These are phyloP conservation scores for Labia minor DNA, from an alignment of 2,888 invertebrate species.

Conservation along the genomic window DNA sequence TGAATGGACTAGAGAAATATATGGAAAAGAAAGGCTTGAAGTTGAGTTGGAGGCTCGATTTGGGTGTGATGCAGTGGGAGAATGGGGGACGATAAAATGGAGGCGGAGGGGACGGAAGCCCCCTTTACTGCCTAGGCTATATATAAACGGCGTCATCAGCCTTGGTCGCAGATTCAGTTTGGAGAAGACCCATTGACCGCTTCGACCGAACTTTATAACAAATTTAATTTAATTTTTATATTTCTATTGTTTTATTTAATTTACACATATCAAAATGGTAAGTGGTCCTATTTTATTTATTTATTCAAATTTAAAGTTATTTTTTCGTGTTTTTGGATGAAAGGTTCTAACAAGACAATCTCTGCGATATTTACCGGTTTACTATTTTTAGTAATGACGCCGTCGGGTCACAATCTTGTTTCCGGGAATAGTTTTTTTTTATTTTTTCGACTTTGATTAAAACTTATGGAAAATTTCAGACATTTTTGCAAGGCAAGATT, in stretches of 20 bases:
- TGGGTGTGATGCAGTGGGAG: not conserved
- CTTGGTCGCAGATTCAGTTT: not conserved
- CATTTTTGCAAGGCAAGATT: not conserved
- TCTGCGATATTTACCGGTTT: not conserved
- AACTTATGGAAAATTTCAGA: not conserved
- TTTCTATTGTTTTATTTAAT: not conserved
- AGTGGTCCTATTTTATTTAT: not conserved
- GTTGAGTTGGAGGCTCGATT: not conserved
- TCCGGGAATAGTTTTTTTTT: not conserved
- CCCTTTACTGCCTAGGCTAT: not conserved
- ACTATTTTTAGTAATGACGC: constrained; percentile 13
- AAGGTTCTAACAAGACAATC: too few relatives aligned
- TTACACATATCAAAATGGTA: not conserved
- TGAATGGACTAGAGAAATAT: not conserved
- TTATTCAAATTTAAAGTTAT: too few relatives aligned
- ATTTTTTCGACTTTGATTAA: not conserved
- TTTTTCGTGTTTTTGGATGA: too few relatives aligned
- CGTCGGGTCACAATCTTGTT: not conserved
- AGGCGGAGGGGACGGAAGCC: not conserved
- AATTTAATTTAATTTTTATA: not conserved
- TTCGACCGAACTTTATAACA: not conserved
- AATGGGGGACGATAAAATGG: not conserved
- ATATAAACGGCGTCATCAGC: not conserved
- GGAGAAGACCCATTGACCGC: constrained; percentile 13
- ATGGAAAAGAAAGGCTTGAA: not conserved